Evolutionary conservation across 92 coral and sea anemone genomes (phyloP).

Genomic region (Umimayanthus chanpuru): DNA sequence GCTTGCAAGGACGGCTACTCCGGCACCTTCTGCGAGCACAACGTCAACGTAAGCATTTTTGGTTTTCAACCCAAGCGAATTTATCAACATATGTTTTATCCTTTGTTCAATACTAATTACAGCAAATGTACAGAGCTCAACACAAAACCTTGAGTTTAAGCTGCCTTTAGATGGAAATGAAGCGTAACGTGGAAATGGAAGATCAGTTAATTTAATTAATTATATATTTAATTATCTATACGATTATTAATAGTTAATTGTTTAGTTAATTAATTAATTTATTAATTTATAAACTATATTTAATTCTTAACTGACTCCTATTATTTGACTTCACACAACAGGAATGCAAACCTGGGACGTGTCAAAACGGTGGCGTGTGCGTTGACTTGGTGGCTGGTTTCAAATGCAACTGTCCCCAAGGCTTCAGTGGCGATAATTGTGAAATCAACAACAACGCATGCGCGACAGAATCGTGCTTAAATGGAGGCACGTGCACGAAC

Average conservation of each 20-base stretch:
- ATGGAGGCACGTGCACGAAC: constrained; percentile 75
- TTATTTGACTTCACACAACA: constrained; percentile 25
- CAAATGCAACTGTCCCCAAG: constrained; percentile 71
- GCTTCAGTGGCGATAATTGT: constrained; percentile 87
- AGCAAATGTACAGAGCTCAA: background rate
- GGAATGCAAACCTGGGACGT: constrained; percentile 82
- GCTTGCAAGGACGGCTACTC: constrained; percentile 78
- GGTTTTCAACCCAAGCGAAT: background rate
- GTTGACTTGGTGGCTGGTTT: constrained; percentile 63
- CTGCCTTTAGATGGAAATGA: background rate
- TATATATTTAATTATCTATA: no score
- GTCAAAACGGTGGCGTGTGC: constrained; percentile 90
- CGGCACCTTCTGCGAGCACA: constrained; percentile 90
- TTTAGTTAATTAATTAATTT: no score
- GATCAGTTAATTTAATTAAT: background rate
- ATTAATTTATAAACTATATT: no score
- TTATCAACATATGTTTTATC: no score
- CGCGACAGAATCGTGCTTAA: constrained; percentile 78
- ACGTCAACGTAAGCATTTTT: constrained; percentile 70
- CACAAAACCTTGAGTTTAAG: background rate
- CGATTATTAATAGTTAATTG: no score
- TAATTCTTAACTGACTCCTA: background rate
- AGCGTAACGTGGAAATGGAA: background rate
- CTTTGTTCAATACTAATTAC: no score
- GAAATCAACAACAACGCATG: constrained; percentile 85